Evolutionary conservation across 2,888 invertebrate genomes (phyloP).

Genomic region (Lasioglossum figueresi): DNA sequence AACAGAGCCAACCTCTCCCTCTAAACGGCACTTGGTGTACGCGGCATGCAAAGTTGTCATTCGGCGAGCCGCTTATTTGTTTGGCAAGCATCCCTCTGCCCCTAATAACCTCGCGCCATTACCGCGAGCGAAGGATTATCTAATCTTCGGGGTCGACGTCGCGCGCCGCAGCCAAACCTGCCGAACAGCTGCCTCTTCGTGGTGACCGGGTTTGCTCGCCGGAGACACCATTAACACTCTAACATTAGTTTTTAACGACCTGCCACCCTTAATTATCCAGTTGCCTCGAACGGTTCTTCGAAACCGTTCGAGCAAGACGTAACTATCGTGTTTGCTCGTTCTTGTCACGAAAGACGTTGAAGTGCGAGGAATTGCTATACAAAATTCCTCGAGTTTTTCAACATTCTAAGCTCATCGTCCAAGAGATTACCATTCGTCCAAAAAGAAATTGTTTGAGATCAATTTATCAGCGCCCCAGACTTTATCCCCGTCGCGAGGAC

Average conservation of each 20-base stretch:
- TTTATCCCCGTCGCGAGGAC: no score
- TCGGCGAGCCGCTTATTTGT: constrained; percentile 54
- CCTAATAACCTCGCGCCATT: constrained; percentile 49
- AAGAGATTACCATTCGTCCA: no score
- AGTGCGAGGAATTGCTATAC: not conserved
- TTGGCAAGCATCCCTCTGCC: constrained; percentile 31
- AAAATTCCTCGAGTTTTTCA: not conserved
- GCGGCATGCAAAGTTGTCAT: constrained; percentile 53
- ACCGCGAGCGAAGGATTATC: constrained; percentile 39
- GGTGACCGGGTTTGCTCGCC: not conserved
- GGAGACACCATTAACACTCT: not conserved
- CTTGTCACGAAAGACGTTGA: not conserved
- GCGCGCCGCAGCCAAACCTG: constrained; percentile 11
- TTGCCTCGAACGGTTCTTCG: not conserved
- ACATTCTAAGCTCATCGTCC: not conserved
- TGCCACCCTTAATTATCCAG: not conserved
- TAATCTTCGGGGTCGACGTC: constrained; percentile 18
- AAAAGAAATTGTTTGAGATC: not conserved
- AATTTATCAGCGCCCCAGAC: no score
- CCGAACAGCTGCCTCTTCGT: constrained; percentile 20
- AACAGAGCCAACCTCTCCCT: constrained; percentile 53
- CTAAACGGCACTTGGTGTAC: constrained; percentile 48
- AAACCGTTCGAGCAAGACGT: not conserved
- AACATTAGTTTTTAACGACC: not conserved
- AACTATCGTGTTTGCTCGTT: not conserved